Conservation (phyloP, 2,797 vertebrate genomes). For the Furcifer pardalis region DNA sequence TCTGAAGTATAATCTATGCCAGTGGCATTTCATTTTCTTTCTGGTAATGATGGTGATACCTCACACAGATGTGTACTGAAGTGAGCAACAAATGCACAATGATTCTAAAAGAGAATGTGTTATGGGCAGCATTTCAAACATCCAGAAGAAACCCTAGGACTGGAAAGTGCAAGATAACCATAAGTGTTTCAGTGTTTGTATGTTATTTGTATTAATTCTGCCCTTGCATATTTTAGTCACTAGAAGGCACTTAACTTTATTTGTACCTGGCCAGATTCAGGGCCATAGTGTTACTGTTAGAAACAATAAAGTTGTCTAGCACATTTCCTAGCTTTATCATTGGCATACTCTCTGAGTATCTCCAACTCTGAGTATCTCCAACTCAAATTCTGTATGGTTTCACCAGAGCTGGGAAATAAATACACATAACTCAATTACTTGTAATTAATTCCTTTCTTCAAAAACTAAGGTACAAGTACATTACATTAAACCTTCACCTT, state of each 20-base stretch:
- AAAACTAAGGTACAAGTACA: not conserved
- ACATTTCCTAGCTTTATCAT: not conserved
- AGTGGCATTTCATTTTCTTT: slow-evolving; percentile 5
- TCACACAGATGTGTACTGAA: slow-evolving; percentile 9
- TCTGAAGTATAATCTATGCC: not conserved
- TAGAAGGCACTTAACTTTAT: not conserved
- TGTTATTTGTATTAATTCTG: not conserved
- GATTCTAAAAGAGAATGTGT: not conserved
- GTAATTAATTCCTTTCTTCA: not conserved
- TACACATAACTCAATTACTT: not conserved
- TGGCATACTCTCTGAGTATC: not conserved
- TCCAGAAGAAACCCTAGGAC: not conserved
- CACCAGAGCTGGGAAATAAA: not conserved
- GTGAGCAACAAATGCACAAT: not conserved
- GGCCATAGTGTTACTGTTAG: not conserved
- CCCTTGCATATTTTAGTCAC: not conserved
- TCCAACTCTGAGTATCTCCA: not conserved
- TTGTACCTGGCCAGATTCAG: not conserved
- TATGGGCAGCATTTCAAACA: slow-evolving; percentile 3
- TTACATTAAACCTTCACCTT: not conserved
- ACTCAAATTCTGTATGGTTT: not conserved
- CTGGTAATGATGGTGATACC: slow-evolving; percentile 3
- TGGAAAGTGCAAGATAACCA: not conserved
- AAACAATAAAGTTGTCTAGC: not conserved
- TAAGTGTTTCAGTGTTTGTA: not conserved